Conservation (phyloP, 2,797 vertebrate species). For the Xenentodon cancila region DNA sequence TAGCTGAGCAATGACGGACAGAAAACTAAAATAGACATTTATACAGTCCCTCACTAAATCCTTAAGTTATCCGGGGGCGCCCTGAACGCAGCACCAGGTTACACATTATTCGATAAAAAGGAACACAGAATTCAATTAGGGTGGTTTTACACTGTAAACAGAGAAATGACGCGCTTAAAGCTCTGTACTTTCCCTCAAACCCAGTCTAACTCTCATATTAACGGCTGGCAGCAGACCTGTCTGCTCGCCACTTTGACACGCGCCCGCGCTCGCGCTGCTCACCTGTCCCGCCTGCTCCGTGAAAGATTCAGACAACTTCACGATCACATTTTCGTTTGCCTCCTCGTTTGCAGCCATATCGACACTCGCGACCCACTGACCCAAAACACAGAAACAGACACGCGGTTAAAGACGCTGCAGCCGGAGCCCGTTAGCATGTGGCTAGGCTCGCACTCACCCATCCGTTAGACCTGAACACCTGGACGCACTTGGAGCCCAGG, state of each 20-base stretch:
- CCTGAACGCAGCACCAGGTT: conserved; percentile 38
- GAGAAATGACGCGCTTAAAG: no score
- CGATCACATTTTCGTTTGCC: conserved; percentile 88
- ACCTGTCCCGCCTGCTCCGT: conserved; percentile 93
- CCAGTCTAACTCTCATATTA: neutral
- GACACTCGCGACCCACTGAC: conserved; percentile 93
- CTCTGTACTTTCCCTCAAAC: no score
- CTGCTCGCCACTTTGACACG: no score
- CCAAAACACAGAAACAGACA: neutral
- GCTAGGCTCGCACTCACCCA: conserved; percentile 83
- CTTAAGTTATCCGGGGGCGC: neutral
- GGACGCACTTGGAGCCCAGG: conserved; percentile 89
- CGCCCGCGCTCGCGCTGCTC: conserved; percentile 18
- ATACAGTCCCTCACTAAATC: no score
- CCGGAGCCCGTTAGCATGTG: conserved; percentile 21
- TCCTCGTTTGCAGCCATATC: conserved; percentile 90
- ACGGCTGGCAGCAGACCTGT: neutral
- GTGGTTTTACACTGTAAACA: no score
- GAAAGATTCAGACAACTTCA: conserved; percentile 87
- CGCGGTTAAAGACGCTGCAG: neutral
- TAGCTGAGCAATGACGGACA: no score
- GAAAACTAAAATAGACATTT: no score
- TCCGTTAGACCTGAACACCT: conserved; percentile 84
- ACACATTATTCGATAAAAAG: no score
- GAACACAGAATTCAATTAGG: neutral